These are phyloP conservation scores for Forpus xanthops DNA, from an alignment of 2,797 vertebrate species.

Conservation along the genomic window DNA sequence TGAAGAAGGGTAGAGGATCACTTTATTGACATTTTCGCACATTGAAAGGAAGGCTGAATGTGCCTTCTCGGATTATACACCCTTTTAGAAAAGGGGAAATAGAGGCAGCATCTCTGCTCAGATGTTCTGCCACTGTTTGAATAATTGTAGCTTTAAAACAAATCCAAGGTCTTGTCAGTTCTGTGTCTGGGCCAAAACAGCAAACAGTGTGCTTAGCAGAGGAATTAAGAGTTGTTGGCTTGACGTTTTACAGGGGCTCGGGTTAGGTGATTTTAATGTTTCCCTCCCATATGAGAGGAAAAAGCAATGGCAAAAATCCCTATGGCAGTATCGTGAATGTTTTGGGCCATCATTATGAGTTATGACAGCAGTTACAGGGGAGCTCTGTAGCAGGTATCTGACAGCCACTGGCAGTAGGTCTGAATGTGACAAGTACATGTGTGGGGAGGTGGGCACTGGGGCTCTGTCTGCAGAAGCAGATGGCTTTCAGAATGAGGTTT, in stretches of 20 bases:
- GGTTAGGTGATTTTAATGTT: background rate
- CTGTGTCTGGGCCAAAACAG: background rate
- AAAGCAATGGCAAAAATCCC: background rate
- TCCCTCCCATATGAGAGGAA: background rate
- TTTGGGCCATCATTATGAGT: background rate
- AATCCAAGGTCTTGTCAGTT: background rate
- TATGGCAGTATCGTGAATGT: background rate
- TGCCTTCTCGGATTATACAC: background rate
- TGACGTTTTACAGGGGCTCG: background rate
- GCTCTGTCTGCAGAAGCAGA: background rate
- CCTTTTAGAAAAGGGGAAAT: background rate
- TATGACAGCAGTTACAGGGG: background rate
- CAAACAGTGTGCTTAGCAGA: background rate
- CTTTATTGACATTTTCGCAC: rapidly evolving
- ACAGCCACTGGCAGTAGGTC: background rate
- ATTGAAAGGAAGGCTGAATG: background rate
- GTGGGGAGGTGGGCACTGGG: background rate
- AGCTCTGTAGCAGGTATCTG: background rate
- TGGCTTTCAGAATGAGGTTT: slow-evolving; percentile 25
- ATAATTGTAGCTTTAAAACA: background rate
- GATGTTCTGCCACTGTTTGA: background rate
- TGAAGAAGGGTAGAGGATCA: background rate
- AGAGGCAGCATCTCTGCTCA: background rate
- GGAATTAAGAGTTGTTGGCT: background rate
- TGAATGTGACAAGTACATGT: rapidly evolving